Conservation (phyloP, 2,888 invertebrate genomes). For the Hofmannophila pseudospretella region DNA sequence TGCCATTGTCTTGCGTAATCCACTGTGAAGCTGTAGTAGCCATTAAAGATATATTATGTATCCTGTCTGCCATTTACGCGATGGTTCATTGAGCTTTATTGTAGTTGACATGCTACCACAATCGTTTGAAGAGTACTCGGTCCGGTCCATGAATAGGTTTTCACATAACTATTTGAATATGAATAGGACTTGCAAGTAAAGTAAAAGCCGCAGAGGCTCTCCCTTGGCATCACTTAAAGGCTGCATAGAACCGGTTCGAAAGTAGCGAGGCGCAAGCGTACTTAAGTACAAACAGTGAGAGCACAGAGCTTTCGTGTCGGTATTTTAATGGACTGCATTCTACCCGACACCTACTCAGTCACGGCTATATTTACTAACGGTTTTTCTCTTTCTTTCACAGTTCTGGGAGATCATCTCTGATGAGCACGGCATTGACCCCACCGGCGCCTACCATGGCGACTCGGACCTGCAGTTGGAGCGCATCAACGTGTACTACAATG, state of each 20-base stretch:
- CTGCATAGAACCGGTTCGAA: conserved; percentile 57
- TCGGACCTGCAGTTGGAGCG: conserved; percentile 94
- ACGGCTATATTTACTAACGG: conserved; percentile 79
- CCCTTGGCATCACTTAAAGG: conserved; percentile 30
- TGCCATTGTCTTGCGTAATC: conserved; percentile 64
- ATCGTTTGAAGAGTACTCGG: conserved; percentile 3
- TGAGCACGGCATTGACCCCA: conserved; percentile 95
- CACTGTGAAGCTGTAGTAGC: conserved; percentile 36
- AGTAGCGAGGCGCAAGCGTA: conserved; percentile 36
- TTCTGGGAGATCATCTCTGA: conserved; percentile 97
- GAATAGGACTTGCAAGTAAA: conserved; percentile 28
- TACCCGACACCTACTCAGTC: conserved; percentile 22
- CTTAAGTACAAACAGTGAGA: conserved; percentile 32
- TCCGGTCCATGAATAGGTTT: conserved; percentile 16
- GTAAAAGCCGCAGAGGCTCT: conserved; percentile 21
- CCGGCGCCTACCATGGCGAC: conserved; percentile 92
- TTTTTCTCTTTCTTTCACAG: conserved; percentile 77
- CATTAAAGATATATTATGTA: conserved; percentile 56
- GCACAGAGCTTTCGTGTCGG: conserved; percentile 50
- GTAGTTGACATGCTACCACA: conserved; percentile 5
- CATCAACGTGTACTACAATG: conserved; percentile 98
- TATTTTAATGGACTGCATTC: conserved; percentile 52
- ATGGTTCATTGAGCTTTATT: conserved; percentile 59
- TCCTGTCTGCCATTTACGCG: conserved; percentile 53
- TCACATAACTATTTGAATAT: conserved; percentile 19